These are phyloP conservation scores for Heliocidaris tuberculata DNA, from an alignment of 35 echinoderm and acorn worm species.

Conservation along the genomic window DNA sequence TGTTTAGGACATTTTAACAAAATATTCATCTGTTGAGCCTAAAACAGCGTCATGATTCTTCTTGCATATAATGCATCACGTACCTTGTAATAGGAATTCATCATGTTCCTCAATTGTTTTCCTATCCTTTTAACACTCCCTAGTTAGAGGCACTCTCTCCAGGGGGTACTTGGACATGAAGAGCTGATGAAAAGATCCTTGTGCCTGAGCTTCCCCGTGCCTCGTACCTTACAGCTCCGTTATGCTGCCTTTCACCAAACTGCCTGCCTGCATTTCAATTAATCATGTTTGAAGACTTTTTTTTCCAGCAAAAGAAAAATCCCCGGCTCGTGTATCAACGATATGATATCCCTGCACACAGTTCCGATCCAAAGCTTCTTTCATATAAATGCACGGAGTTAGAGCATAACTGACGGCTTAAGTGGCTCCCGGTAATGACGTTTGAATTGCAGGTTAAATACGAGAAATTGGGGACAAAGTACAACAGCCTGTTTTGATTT, in stretches of 20 bases:
- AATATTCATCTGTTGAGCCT: too few relatives aligned
- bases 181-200: not conserved
- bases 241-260: not conserved
- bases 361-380: not conserved
- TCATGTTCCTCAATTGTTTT: constrained; percentile 9
- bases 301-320: not conserved
- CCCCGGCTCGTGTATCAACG: not conserved
- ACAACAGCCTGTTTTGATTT: not conserved
- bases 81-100: constrained; percentile 44
- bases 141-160: not conserved
- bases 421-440: not conserved
- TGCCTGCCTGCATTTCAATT: not conserved
- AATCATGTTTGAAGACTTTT: not conserved
- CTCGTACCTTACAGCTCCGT: not conserved
- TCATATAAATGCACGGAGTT: not conserved
- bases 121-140: constrained; percentile 28
- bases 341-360: not conserved
- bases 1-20: too few relatives aligned
- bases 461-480: not conserved
- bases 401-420: not conserved
- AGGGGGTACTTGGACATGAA: not conserved
- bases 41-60: not conserved
- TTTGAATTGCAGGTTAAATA: not conserved
- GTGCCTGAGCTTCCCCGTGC: not conserved
- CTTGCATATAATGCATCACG: not conserved